Evolutionary conservation across 2,888 invertebrate genomes (phyloP), one percentile per base, ranked within the genome.

Genomic region (Escarpia spicata): DNA sequence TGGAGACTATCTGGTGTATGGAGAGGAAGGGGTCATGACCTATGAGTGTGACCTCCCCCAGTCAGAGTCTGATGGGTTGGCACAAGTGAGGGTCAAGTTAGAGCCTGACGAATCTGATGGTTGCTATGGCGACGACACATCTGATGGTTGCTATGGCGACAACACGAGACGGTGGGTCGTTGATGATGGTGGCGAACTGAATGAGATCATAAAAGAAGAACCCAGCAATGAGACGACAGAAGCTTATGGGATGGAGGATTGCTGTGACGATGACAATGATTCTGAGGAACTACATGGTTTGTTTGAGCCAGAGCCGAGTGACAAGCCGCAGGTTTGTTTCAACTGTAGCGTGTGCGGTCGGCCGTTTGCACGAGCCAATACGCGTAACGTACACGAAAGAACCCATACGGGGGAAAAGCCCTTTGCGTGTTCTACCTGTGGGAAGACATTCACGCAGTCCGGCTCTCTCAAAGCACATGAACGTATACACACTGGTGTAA

Each of bases 361-460:
- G 19, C 26, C 75, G 19, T 75, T 75, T 75, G 75, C 75, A 4
- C 75, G 75, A 26, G 19, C 75, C 75, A 75, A n/a, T 26, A 75
- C 75, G 19, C 75, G 75, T 19, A 75, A 75, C 26, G n/a, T 75
- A 19, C 75, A 75, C 26, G 75, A 75, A 26, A 75, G 75, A 26
- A 75, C 75, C 26, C 75, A 75, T 6, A 75, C 75, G 75, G 75
- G 75, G 26, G 75, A 75, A 4, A 75, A 75, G 75, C 75, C 75
- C 0, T 75, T 26, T 26, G n/a, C 19, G 19, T 75, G 75, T 26
- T 75, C 75, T 75, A 75, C 75, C 2, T 75, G 75, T 0, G 75
- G 75, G n/a, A 75, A 75, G 75, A n/a, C 75, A 75, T 75, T 75
- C 75, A 75, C 75, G 26, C 75, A 75, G 75, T 75, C 75, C 26